Evolutionary conservation across 2,113 vertebrate species (phyloP).

Genomic region (Scatophagus argus): DNA sequence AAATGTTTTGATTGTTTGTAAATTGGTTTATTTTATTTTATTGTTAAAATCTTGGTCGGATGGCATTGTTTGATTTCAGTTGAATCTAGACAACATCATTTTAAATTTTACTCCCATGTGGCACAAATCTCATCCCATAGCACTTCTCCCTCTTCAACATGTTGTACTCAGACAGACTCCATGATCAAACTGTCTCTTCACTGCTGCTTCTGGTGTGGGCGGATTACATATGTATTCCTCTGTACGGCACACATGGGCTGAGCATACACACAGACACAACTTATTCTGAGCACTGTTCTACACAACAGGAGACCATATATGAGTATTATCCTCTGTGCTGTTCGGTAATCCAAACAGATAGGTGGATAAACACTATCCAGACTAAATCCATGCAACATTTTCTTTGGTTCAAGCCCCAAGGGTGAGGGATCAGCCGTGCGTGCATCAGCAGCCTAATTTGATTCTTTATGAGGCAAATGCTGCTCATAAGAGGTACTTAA

Average conservation of each 20-base stretch:
- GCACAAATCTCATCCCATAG: not conserved
- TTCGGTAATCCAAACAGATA: slow-evolving; percentile 63
- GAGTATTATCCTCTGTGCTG: slow-evolving; percentile 45
- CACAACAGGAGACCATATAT: slow-evolving; percentile 31
- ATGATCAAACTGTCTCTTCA: slow-evolving; percentile 14
- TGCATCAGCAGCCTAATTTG: slow-evolving; percentile 56
- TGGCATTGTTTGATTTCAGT: not conserved
- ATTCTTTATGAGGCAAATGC: slow-evolving; percentile 51
- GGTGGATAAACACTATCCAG: slow-evolving; percentile 55
- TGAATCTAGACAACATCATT: not conserved
- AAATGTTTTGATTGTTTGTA: not conserved
- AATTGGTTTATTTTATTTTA: not conserved
- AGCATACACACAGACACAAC: slow-evolving; percentile 25
- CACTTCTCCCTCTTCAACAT: slow-evolving; percentile 3
- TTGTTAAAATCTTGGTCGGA: not conserved
- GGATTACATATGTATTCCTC: slow-evolving; percentile 50
- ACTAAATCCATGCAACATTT: slow-evolving; percentile 59
- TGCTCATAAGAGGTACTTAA: slow-evolving; percentile 41
- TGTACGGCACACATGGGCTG: not conserved
- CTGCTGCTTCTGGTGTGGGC: slow-evolving; percentile 23
- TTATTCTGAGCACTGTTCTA: slow-evolving; percentile 31
- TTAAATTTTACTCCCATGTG: not conserved
- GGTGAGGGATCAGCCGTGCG: slow-evolving; percentile 62
- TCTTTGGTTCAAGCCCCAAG: slow-evolving; percentile 46
- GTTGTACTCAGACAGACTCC: not conserved